Percentiles rank a stretch among this genome's conserved stretches.
phyloP scores from a whole-genome alignment of 2,113 vertebrate species.

The Oreotragus oreotragus region DNA sequence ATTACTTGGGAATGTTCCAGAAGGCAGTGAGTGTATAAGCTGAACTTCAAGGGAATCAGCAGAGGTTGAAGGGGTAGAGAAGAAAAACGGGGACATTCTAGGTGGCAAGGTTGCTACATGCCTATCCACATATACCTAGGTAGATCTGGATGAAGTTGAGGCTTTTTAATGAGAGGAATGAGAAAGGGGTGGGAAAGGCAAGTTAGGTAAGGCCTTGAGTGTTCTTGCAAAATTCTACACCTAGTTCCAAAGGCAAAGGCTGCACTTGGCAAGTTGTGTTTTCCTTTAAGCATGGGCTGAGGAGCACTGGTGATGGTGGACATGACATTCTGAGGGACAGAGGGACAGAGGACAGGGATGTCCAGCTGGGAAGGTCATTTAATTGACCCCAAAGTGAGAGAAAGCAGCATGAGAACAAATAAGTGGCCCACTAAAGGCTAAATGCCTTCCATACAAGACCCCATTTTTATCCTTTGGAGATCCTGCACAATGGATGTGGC shows the following conservation, averaged over 20 bases:
- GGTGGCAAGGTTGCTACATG: background rate
- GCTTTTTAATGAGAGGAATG: background rate
- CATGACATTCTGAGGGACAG: fast-evolving
- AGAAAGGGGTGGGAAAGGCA: background rate
- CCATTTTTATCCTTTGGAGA: background rate
- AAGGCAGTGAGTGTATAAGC: background rate
- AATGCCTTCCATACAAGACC: fast-evolving
- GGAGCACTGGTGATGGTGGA: background rate
- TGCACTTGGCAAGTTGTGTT: background rate
- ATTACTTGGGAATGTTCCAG: background rate
- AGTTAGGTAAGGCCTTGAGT: background rate
- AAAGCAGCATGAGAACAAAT: fast-evolving
- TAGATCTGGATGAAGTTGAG: background rate
- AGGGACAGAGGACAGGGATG: fast-evolving
- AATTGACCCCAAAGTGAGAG: background rate
- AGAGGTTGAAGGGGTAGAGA: background rate
- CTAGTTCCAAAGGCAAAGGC: background rate
- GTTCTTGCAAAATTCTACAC: background rate
- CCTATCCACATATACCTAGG: too few relatives aligned
- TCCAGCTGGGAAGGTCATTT: background rate
- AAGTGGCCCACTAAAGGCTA: fast-evolving
- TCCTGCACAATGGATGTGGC: too few relatives aligned
- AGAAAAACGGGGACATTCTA: background rate
- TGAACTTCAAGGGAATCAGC: background rate
- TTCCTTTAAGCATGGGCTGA: background rate